Evolutionary conservation across 2,888 invertebrate genomes (phyloP).

Genomic region (Amiota communis): DNA sequence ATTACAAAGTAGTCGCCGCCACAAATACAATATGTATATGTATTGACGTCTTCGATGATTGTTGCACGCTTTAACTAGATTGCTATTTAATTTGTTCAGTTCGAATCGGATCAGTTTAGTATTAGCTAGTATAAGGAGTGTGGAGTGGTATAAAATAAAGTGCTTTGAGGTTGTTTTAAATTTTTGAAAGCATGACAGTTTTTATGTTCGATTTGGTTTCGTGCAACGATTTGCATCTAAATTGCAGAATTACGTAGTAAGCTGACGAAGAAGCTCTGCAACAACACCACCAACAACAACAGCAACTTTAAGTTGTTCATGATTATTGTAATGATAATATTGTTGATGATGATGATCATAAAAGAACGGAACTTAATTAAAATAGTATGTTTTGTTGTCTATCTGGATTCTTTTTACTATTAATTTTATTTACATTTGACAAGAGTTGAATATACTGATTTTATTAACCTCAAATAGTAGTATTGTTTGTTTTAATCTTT

Average conservation of each 20-base stretch:
- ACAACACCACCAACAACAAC: not conserved
- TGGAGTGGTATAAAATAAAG: not conserved
- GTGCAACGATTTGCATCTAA: slow-evolving; percentile 60
- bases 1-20: slow-evolving; percentile 34
- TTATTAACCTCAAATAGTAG: too few species aligned
- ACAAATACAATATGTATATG: too few species aligned
- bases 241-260: slow-evolving; percentile 44
- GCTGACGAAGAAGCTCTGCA: slow-evolving; percentile 47
- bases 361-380: slow-evolving; percentile 15
- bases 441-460: too few species aligned
- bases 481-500: too few species aligned
- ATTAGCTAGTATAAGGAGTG: not conserved
- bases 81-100: slow-evolving; percentile 46
- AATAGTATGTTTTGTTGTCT: not conserved
- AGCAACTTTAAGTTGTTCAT: too few species aligned
- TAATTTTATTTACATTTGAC: slow-evolving; percentile 20
- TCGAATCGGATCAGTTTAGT: not conserved
- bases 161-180: not conserved
- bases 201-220: not conserved
- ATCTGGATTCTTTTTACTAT: slow-evolving; percentile 4
- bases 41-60: slow-evolving; percentile 23
- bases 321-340: too few species aligned
- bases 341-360: too few species aligned
- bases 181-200: not conserved
- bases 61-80: slow-evolving; percentile 52